Evolutionary conservation across 2,797 vertebrate species (phyloP).

Genomic region (Pseudomugil gertrudae): DNA sequence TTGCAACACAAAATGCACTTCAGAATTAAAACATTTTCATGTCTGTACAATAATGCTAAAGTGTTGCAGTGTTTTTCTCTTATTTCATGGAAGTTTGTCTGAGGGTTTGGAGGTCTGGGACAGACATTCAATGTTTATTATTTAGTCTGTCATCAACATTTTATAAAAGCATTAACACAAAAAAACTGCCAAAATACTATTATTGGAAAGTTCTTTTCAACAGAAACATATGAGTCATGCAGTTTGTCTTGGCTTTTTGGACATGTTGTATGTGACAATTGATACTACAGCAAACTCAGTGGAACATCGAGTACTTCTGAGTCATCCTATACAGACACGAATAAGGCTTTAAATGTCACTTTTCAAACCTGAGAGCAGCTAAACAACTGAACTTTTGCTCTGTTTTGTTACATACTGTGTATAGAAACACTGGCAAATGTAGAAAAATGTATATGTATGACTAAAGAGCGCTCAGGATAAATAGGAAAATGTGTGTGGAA

Average conservation of each 20-base stretch:
- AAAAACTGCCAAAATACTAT: no score
- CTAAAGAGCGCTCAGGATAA: background rate
- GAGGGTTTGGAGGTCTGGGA: no score
- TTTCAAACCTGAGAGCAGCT: background rate
- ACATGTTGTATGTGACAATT: background rate
- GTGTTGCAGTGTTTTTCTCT: no score
- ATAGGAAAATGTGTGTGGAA: background rate
- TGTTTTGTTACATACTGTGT: background rate
- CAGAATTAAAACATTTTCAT: no score
- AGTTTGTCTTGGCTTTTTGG: background rate
- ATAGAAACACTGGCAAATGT: conserved; percentile 15
- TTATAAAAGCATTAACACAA: no score
- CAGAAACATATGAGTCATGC: no score
- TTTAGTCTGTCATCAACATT: no score
- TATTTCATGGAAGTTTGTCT: no score
- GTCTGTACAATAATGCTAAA: no score
- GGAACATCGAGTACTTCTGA: background rate
- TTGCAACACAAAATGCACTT: no score
- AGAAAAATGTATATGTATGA: background rate
- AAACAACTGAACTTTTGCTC: background rate
- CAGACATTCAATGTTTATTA: no score
- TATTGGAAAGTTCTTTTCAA: no score
- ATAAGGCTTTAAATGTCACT: conserved; percentile 9
- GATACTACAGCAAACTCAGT: background rate
- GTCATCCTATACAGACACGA: background rate